These are phyloP conservation scores for Chrysolina haemoptera DNA, from an alignment of 2,888 invertebrate species.

Conservation along the genomic window DNA sequence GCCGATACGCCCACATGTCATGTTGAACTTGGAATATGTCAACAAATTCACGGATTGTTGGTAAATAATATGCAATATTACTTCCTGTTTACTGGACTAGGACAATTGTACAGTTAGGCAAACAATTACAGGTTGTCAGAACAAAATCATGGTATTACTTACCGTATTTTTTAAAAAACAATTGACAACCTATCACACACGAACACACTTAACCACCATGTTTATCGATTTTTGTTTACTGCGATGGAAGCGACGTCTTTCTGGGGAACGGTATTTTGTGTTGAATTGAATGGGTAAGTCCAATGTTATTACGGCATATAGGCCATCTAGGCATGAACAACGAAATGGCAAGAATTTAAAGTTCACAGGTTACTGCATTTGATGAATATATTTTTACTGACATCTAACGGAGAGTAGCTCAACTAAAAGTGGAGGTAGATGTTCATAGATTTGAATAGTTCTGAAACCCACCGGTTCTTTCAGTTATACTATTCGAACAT, in stretches of 20 bases:
- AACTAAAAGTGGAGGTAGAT: background rate
- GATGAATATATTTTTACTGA: background rate
- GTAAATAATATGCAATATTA: slow-evolving; percentile 53
- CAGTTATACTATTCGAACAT: no score
- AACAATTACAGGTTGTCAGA: background rate
- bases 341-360: background rate
- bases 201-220: slow-evolving; percentile 66
- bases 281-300: background rate
- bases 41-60: slow-evolving; percentile 55
- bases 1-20: slow-evolving; percentile 68
- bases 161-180: slow-evolving; percentile 64
- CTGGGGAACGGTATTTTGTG: slow-evolving; percentile 25
- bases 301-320: background rate
- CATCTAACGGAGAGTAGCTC: background rate
- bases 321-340: background rate
- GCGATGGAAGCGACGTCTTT: slow-evolving; percentile 44
- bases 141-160: slow-evolving; percentile 52
- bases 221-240: slow-evolving; percentile 67
- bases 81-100: slow-evolving; percentile 6
- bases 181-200: slow-evolving; percentile 60
- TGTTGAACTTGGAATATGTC: slow-evolving; percentile 63
- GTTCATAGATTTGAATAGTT: background rate
- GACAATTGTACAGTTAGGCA: slow-evolving; percentile 26
- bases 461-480: no score
- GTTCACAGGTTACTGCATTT: background rate